Evolutionary conservation across 1,140 invertebrate genomes (phyloP), one percentile per base, ranked within the genome.

Genomic region (Drosophila paulistorum): DNA sequence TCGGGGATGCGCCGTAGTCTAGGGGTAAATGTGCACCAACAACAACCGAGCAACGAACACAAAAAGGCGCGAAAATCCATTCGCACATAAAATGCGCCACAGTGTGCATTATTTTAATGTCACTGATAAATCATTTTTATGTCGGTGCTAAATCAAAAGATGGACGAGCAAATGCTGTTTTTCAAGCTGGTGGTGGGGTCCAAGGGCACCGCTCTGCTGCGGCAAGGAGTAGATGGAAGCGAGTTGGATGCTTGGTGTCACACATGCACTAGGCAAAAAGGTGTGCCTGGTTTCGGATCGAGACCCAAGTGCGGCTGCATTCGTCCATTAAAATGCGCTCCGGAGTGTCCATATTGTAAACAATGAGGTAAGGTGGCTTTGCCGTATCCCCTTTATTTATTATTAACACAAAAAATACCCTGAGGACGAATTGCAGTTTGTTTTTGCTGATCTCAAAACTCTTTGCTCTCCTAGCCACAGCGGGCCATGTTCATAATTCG

Each of bases 51-150:
- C 51, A 68, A 74, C 58, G 76, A 77, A 78, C 83, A 87, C 83
- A 87, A 87, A 87, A 87, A 87, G 86, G 85, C 86, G 89, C 89
- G 89, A 91, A 87, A 91, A 91, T 86, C 90, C 85, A 91, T 91
- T 91, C 90, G 90, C 81, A 91, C 90, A 91, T 91, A 91, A 91
- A 91, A 91, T 91, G 90, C 80, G 90, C 90, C 90, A 90, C 85
- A 91, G 90, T 91, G 87, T 91, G 90, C 85, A 91, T 91, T 91
- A 91, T 91, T 91, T 91, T 91, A 91, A 91, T 91, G 90, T 91
- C 90, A 91, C 90, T 91, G 90, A 91, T 91, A 91, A 91, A 91
- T 91, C 90, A 91, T 91, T 91, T 91, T 91, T 91, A 91, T 91
- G 90, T 91, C 86, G 85, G 91, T 91, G 90, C 89, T 91, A 91